These are phyloP conservation scores for Ylistrum balloti DNA, from an alignment of 1,140 invertebrate genomes.

Conservation along the genomic window DNA sequence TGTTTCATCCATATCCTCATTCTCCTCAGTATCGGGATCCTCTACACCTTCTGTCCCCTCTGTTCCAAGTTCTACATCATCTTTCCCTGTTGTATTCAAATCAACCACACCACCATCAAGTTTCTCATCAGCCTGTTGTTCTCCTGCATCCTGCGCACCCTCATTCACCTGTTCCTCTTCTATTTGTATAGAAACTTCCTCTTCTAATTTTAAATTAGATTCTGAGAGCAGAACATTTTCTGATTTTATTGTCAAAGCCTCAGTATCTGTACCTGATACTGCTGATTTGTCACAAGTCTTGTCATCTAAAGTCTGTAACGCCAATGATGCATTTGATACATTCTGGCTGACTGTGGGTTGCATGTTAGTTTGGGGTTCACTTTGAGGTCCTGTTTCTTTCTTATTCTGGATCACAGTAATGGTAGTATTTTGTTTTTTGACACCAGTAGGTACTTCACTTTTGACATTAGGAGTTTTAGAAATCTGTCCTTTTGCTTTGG, in stretches of 20 bases:
- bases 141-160: too few relatives aligned
- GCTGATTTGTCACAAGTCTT: background rate
- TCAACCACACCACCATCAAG: too few relatives aligned
- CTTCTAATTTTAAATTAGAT: background rate
- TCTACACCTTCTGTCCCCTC: background rate
- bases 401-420: background rate
- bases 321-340: background rate
- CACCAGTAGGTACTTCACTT: background rate
- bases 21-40: background rate
- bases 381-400: background rate
- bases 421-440: background rate
- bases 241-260: too few relatives aligned
- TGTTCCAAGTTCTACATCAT: background rate
- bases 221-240: too few relatives aligned
- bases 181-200: background rate
- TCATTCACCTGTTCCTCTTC: background rate
- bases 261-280: background rate
- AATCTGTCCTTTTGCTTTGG: background rate
- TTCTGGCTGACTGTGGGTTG: background rate
- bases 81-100: background rate
- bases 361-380: background rate
- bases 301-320: background rate
- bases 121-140: too few relatives aligned
- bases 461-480: background rate
- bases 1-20: background rate